Evolutionary conservation across 2,113 vertebrate genomes (phyloP).

Genomic region (Jacana jacana): DNA sequence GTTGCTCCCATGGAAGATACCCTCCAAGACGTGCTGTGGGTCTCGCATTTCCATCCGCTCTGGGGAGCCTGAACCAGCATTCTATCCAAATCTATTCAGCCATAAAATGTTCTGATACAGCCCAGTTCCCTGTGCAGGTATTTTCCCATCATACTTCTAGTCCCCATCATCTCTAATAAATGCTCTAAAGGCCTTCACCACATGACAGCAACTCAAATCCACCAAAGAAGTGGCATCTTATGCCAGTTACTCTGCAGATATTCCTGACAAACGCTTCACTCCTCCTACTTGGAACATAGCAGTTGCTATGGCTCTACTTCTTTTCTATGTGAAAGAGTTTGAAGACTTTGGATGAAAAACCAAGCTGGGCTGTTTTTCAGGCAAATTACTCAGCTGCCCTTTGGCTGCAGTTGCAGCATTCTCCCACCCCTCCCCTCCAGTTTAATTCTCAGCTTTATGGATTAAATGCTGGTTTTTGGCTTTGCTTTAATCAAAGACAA

Average conservation of each 20-base stretch:
- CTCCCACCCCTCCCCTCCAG: neutral
- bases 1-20: neutral
- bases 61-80: neutral
- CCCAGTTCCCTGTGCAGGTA: neutral
- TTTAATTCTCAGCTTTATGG: neutral
- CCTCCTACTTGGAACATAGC: neutral
- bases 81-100: neutral
- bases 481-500: neutral
- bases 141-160: neutral
- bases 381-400: slow-evolving; percentile 37
- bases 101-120: neutral
- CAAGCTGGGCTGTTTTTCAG: slow-evolving; percentile 7
- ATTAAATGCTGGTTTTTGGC: neutral
- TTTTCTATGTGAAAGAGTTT: neutral
- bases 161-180: neutral
- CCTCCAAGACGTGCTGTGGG: neutral
- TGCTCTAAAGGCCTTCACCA: neutral
- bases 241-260: neutral
- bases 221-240: neutral
- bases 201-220: neutral
- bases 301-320: slow-evolving; percentile 8
- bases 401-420: slow-evolving; percentile 27
- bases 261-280: neutral
- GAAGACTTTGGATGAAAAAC: slow-evolving; percentile 20
- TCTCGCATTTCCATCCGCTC: neutral